Evolutionary conservation across 2,888 invertebrate genomes (phyloP), one percentile per base, ranked within the genome.

Genomic region (Nemotelus nigrinus): DNA sequence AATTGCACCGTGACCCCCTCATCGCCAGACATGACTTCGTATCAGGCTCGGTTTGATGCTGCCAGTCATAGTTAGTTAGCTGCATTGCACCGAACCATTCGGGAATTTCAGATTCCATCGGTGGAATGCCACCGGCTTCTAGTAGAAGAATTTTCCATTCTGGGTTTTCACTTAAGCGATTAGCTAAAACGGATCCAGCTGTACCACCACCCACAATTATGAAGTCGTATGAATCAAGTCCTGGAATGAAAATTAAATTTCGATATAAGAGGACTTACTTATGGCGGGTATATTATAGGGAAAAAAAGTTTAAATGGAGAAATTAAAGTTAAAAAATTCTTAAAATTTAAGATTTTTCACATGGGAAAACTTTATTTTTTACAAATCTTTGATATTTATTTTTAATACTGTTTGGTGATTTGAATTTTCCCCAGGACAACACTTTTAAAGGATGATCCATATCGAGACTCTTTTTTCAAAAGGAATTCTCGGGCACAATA

Each of bases 81-180:
- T 84, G 84, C 3, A 85, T 3, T 0, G 80, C 77, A 7, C 81
- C 82, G 48, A 82, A 83, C 77, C 84, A 63, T 6, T 44, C n/a
- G 6, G 81, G 81, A 7, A 86, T 82, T 82, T 85, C 57, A 8
- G 68, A 68, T 68, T 58, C 65, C 3, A 77, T 47, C 10, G 58
- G 68, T 1, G 68, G 67, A 47, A 65, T 41, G 2, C 92, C 92
- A 68, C 96, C 96, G 58, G 94, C 95, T 88, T 96, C 96, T 77
- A 96, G 85, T 43, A 96, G 88, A 39, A 96, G 87, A 0, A 94
- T 90, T 78, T 91, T 92, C 94, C 95, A 95, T 57, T 90, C 88
- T 2, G 90, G 89, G 70, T 93, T 89, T 87, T 95, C 96, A 48
- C 93, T 93, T 71, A 96, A 87, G 0, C 93, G 87, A 75, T 90